phyloP scores from a whole-genome alignment of 2,113 vertebrate species.

The Antechinus stuartii region DNA sequence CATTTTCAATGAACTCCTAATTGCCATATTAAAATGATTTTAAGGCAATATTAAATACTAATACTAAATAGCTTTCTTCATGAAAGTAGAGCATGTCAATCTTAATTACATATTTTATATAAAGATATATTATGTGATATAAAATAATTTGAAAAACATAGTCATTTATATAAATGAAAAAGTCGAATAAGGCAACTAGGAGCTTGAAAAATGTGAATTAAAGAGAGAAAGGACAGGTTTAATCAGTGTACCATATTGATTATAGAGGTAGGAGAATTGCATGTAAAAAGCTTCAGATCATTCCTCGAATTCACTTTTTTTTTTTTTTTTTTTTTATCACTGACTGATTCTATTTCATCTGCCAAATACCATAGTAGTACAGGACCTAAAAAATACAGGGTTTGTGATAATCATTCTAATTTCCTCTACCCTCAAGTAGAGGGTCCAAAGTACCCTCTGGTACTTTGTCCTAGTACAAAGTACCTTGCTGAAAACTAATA shows the following conservation, averaged over 20 bases:
- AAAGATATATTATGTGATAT: not conserved
- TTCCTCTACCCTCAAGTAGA: not conserved
- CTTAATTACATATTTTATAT: not conserved
- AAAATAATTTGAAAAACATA: not conserved
- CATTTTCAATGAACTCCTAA: conserved; percentile 59
- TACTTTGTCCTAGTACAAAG: not conserved
- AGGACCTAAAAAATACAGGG: not conserved
- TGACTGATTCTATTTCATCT: not conserved
- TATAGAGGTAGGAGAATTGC: not conserved
- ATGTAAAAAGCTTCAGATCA: not conserved
- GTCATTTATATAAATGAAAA: not conserved
- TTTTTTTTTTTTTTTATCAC: not conserved
- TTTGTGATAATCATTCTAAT: not conserved
- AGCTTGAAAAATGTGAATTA: not conserved
- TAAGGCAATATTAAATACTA: conserved; percentile 71
- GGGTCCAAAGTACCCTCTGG: too few relatives aligned
- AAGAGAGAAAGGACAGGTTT: not conserved
- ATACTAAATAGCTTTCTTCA: conserved; percentile 67
- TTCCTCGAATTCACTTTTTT: not conserved
- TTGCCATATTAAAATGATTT: conserved; percentile 66
- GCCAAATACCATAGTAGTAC: not conserved
- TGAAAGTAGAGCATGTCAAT: not conserved
- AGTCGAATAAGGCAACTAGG: not conserved
- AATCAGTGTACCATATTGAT: not conserved
- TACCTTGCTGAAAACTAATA: not conserved